Evolutionary conservation across 2,113 vertebrate species (phyloP).

Genomic region (Platycercus adscitus): DNA sequence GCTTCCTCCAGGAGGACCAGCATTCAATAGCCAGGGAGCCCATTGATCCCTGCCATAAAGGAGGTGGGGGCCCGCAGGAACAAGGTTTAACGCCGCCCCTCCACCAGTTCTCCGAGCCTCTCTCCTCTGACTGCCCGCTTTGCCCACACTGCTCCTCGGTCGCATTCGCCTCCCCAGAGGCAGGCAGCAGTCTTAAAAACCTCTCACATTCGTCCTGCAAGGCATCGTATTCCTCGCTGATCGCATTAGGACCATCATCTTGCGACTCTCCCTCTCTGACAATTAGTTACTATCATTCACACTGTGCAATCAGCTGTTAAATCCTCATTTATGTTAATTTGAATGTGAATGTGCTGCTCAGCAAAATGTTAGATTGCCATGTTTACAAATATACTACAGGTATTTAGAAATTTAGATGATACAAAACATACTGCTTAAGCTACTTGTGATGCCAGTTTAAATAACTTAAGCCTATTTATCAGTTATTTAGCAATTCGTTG

Average conservation of each 20-base stretch:
- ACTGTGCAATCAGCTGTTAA: conserved; percentile 81
- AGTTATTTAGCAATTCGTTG: conserved; percentile 70
- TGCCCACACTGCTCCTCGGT: neutral
- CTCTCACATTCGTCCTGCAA: neutral
- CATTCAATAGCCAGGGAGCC: conserved; percentile 62
- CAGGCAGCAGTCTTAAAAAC: neutral
- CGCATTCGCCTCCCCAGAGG: neutral
- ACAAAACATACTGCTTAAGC: conserved; percentile 71
- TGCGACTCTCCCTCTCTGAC: conserved; percentile 57
- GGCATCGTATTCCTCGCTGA: neutral
- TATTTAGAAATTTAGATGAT: conserved; percentile 79
- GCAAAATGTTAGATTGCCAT: conserved; percentile 77
- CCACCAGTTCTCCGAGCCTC: neutral
- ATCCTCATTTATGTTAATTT: conserved; percentile 80
- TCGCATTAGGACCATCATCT: conserved; percentile 32
- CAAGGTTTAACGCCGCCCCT: neutral
- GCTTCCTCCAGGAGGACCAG: conserved; percentile 66
- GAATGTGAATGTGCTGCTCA: conserved; percentile 70
- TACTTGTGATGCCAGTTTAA: conserved; percentile 58
- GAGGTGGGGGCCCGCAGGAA: conserved; percentile 50
- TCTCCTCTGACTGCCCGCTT: neutral
- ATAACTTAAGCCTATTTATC: conserved; percentile 77
- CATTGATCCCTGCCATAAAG: conserved; percentile 60
- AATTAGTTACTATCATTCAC: conserved; percentile 78
- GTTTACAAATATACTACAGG: conserved; percentile 83